Conservation (phyloP, 2,888 invertebrate species). For the Dryomyza anilis region DNA sequence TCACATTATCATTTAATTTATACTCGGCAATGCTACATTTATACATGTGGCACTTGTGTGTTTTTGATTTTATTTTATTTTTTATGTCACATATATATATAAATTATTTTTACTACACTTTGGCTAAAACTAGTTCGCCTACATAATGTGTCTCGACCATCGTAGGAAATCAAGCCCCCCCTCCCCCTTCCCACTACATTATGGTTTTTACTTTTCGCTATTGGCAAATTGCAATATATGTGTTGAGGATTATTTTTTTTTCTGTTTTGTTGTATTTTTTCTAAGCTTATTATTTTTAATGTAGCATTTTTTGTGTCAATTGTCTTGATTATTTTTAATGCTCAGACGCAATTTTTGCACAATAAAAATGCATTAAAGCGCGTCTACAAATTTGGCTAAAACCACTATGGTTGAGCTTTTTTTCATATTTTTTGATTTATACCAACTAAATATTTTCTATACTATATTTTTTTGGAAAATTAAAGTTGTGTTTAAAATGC, state of each 20-base stretch:
- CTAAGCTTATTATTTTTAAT: background rate
- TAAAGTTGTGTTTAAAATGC: background rate
- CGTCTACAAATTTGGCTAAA: background rate
- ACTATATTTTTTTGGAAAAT: background rate
- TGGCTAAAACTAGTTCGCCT: slow-evolving; percentile 7
- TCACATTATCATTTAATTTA: too few species aligned
- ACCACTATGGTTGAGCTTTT: background rate
- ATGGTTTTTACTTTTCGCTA: slow-evolving; percentile 7
- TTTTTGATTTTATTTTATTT: too few species aligned
- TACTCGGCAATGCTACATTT: too few species aligned
- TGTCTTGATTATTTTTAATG: background rate
- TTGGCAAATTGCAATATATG: slow-evolving; percentile 18
- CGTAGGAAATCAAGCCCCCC: too few species aligned
- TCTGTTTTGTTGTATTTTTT: background rate
- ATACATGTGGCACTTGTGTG: too few species aligned
- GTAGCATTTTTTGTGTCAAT: background rate
- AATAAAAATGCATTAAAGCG: background rate
- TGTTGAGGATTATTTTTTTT: background rate
- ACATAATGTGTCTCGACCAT: background rate
- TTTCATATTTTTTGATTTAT: background rate
- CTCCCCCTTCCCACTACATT: background rate
- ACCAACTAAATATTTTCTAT: too few species aligned
- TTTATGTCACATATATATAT: too few species aligned
- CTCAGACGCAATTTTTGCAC: too few species aligned
- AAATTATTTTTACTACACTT: slow-evolving; percentile 1